phyloP scores from a whole-genome alignment of 2,797 vertebrate genomes.

The Bothrops alternatus region DNA sequence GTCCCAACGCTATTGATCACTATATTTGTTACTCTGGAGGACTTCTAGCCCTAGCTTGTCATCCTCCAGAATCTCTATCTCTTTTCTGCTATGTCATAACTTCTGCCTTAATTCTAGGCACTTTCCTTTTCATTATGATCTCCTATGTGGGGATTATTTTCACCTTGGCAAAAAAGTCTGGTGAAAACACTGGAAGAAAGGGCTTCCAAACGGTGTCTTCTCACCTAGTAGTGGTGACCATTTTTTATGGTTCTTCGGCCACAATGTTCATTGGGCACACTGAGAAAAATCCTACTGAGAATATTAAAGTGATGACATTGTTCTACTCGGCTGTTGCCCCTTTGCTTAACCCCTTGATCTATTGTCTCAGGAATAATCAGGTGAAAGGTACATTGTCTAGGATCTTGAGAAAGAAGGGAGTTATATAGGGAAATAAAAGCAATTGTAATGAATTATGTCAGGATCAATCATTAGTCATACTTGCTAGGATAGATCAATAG shows the following conservation, averaged over 20 bases:
- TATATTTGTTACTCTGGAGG: conserved; percentile 60
- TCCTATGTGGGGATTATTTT: conserved; percentile 50
- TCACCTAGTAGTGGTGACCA: conserved; percentile 53
- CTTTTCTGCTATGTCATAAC: conserved; percentile 36
- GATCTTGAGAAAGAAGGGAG: background rate
- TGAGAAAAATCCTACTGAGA: conserved; percentile 37
- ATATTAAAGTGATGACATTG: conserved; percentile 57
- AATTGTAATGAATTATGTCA: background rate
- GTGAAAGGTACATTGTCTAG: conserved; percentile 48
- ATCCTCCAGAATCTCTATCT: conserved; percentile 46
- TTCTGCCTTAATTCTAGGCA: conserved; percentile 45
- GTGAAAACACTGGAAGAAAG: conserved; percentile 36
- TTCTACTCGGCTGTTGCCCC: conserved; percentile 57
- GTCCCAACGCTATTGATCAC: conserved; percentile 55
- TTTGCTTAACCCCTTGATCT: conserved; percentile 62
- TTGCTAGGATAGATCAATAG: background rate
- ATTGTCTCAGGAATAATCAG: conserved; percentile 59
- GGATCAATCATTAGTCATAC: too few species aligned
- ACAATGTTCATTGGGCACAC: conserved; percentile 59
- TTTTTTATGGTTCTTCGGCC: conserved; percentile 61
- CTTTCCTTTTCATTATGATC: conserved; percentile 45
- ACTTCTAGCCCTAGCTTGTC: conserved; percentile 53
- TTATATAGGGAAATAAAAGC: background rate
- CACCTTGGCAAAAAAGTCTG: conserved; percentile 45
- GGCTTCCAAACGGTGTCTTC: conserved; percentile 57